Base-by-base conservation (phyloP, 2,888 invertebrate species). In the Acleris literana region DNA sequence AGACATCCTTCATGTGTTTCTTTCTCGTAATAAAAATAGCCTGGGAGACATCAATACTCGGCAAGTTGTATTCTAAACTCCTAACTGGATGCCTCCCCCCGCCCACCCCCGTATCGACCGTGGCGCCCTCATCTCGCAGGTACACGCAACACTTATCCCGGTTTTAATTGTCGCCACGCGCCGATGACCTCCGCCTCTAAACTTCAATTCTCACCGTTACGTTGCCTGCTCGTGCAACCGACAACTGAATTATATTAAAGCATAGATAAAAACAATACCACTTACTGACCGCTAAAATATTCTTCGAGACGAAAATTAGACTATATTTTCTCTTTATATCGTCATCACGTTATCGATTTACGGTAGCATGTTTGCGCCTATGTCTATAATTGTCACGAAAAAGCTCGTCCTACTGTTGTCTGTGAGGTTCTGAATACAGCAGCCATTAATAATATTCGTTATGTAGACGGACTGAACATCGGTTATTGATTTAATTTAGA, bases 141-240 rank as follows among this genome's bases (percentile, higher is more conserved):
- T 90, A 90, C 83, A 90, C 88, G 87, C 89, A 90, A 90, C 89
- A 90, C 90, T 92, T 90, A 90, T 91, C 91, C 90, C 87, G 84
- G 87, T 88, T 90, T 90, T 91, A 91, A 91, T 92, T 92, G 92
- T 90, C 90, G 88, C 89, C 86, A 90, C 87, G 89, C 90, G 84
- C 87, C 85, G 89, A 87, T 88, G 89, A 90, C 88, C 88, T 85
- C 75, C 76, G 76, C 70, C 71, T 68, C 78, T 46, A 77, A 78
- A 80, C 78, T 77, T 72, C 74, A 73, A 79, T 77, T 73, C 74
- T 73, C 76, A 76, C 78, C 76, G 79, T 75, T 78, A 78, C 74
- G 71, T 73, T 70, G 67, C 71, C 69, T 62, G 68, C 53, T 62
- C 65, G 64, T 64, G 58, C 60, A 58, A 59, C 67, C 56, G 63